Base-by-base conservation (phyloP, 2,113 vertebrate species). In the Saguinus midas region DNA sequence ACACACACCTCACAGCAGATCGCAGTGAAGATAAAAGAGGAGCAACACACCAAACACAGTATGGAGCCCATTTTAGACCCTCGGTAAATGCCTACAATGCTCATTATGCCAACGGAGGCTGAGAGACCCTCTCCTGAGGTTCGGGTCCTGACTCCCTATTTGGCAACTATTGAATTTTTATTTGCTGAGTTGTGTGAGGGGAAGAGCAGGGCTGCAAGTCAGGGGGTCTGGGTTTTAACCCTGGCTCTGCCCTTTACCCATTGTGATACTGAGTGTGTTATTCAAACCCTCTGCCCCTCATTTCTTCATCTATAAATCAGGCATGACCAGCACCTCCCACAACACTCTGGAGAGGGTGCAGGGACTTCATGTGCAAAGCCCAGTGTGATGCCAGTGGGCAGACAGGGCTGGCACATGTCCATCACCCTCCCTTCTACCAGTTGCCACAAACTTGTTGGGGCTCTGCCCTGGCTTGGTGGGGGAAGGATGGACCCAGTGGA, bases 21-120 rank as follows among this genome's bases (percentile, higher is more conserved):
- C 16, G 18, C 57, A 11, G 79, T 21, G 68, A 76, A 5, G 10
- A 55, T 45, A 3, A 55, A 16, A 18, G 17, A 20, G 21, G n/a
- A 43, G 68, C n/a, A 40, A 37, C 4, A 13, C 12, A 20, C 14
- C 40, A 21, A n/a, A 35, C 45, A 4, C 9, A 29, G 8, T 37
- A 0, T 0, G 3, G 21, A 48, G 21, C 37, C 17, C 43, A 1
- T 37, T 45, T 23, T 14, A 73, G n/a, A 57, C 11, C 64, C 37
- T 25, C 14, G 0, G 6, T 8, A 20, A 37, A 16, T 13, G 64
- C 27, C 86, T 50, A 18, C 40, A 2, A 61, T 16, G 48, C 9
- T 27, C 14, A 1, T 14, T 18, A 20, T 17, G 3, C 11, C 5
- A 83, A n/a, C 0, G 9, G 23, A 29, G n/a, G 11, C 61, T n/a